Evolutionary conservation across 2,888 invertebrate genomes (phyloP).

Genomic region (Plutella xylostella): DNA sequence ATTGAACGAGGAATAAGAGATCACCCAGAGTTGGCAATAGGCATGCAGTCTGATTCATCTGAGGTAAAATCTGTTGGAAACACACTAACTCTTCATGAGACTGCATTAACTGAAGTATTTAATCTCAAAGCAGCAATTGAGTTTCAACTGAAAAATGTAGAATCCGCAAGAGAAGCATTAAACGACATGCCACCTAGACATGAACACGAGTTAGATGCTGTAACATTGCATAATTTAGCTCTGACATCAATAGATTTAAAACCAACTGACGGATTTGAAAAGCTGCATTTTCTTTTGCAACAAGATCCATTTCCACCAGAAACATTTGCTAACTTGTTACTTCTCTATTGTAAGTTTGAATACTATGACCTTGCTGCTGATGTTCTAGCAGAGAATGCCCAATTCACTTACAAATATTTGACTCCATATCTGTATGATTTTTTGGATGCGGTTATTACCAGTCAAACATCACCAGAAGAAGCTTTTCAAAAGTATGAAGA

Average conservation of each 20-base stretch:
- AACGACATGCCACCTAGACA: constrained; percentile 93
- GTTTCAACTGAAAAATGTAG: constrained; percentile 82
- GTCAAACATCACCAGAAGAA: constrained; percentile 96
- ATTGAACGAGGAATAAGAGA: constrained; percentile 96
- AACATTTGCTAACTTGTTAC: constrained; percentile 94
- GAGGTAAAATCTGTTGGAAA: constrained; percentile 97
- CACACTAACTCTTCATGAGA: constrained; percentile 92
- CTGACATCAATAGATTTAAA: constrained; percentile 87
- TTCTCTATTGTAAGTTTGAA: constrained; percentile 97
- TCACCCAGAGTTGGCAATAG: constrained; percentile 97
- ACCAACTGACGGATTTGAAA: constrained; percentile 93
- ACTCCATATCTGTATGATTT: constrained; percentile 96
- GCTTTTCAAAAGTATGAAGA: constrained; percentile 97
- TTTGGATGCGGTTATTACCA: constrained; percentile 95
- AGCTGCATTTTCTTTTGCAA: constrained; percentile 85
- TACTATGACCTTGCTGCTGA: constrained; percentile 98
- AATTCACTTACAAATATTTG: constrained; percentile 94
- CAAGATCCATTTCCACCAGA: constrained; percentile 98
- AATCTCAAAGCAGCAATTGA: constrained; percentile 99
- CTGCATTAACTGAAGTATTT: constrained; percentile 97
- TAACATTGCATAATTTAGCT: constrained; percentile 97
- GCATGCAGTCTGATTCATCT: constrained; percentile 94
- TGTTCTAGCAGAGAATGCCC: constrained; percentile 96
- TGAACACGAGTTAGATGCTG: constrained; percentile 97
- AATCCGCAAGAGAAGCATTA: constrained; percentile 87